Percentiles rank a stretch among this genome's conserved stretches.
Conservation (phyloP, 1,140 invertebrate species). For the Acromyrmex echinatior region DNA sequence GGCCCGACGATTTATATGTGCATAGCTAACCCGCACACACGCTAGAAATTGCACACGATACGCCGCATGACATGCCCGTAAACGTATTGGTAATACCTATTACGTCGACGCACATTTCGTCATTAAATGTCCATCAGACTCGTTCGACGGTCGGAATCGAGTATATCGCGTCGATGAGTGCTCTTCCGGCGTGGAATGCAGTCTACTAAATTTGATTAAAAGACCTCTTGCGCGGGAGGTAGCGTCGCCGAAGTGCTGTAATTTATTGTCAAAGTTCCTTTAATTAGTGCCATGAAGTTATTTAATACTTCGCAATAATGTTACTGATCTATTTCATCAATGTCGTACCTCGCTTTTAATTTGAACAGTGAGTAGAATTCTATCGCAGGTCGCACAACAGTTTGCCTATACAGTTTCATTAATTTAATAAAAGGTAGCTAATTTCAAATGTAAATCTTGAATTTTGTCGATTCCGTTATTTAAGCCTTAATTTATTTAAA, state of each 20-base stretch:
- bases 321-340: conserved; percentile 13
- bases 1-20: conserved; percentile 27
- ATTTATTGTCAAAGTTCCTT: conserved; percentile 64
- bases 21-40: neutral
- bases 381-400: neutral
- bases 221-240: conserved; percentile 32
- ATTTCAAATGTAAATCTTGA: neutral
- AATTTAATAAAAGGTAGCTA: neutral
- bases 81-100: conserved; percentile 56
- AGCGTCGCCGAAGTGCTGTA: conserved; percentile 16
- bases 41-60: conserved; percentile 21
- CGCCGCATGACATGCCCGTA: conserved; percentile 20
- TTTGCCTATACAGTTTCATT: neutral
- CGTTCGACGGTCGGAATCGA: conserved; percentile 49
- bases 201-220: conserved; percentile 64
- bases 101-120: conserved; percentile 52
- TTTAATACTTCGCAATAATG: conserved; percentile 58
- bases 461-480: neutral
- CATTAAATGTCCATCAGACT: conserved; percentile 64
- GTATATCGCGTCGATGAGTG: conserved; percentile 55
- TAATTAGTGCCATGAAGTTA: conserved; percentile 59
- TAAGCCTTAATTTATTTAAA: neutral
- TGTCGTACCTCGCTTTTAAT: neutral
- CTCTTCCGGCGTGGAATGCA: conserved; percentile 54
- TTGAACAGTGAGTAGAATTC: neutral